These are phyloP conservation scores for Corythucha ciliata DNA, from an alignment of 2,888 invertebrate species.

Conservation along the genomic window DNA sequence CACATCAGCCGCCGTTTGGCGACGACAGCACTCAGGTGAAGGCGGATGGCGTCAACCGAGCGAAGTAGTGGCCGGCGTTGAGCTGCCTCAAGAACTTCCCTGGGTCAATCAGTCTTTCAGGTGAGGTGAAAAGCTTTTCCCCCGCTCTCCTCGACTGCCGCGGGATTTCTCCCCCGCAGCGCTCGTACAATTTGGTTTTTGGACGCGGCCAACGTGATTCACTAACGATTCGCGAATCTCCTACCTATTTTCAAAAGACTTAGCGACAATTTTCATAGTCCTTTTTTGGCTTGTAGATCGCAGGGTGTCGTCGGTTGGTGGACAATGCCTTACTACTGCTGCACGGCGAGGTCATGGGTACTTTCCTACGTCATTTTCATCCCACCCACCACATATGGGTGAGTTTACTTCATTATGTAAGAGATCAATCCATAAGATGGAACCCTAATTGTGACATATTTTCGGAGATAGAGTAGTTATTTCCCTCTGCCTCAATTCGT, in stretches of 20 bases:
- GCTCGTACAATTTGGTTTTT: too few species aligned
- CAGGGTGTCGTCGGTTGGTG: slow-evolving; percentile 66
- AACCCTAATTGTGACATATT: too few species aligned
- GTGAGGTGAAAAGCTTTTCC: not conserved
- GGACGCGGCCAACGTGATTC: too few species aligned
- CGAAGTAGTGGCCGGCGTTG: slow-evolving; percentile 25
- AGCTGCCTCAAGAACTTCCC: slow-evolving; percentile 25
- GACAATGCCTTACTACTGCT: slow-evolving; percentile 83
- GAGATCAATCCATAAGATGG: too few species aligned
- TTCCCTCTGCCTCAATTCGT: too few species aligned
- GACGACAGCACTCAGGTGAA: too few species aligned
- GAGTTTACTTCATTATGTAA: too few species aligned
- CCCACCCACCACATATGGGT: slow-evolving; percentile 46
- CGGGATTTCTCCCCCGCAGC: too few species aligned
- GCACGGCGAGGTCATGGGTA: slow-evolving; percentile 67
- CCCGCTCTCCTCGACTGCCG: not conserved
- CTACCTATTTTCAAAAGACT: slow-evolving; percentile 1
- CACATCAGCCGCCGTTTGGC: slow-evolving; percentile 52
- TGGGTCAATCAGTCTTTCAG: slow-evolving; percentile 25
- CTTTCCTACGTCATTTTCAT: slow-evolving; percentile 72
- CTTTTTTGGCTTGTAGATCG: slow-evolving; percentile 7
- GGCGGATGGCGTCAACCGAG: slow-evolving; percentile 25
- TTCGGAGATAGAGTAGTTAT: too few species aligned
- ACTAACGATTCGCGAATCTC: too few species aligned
- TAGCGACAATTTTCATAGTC: not conserved